Percentiles rank a stretch among this genome's conserved stretches.
These are phyloP conservation scores for Ectemnius lituratus DNA, from an alignment of 2,888 invertebrate genomes.

Conservation along the genomic window DNA sequence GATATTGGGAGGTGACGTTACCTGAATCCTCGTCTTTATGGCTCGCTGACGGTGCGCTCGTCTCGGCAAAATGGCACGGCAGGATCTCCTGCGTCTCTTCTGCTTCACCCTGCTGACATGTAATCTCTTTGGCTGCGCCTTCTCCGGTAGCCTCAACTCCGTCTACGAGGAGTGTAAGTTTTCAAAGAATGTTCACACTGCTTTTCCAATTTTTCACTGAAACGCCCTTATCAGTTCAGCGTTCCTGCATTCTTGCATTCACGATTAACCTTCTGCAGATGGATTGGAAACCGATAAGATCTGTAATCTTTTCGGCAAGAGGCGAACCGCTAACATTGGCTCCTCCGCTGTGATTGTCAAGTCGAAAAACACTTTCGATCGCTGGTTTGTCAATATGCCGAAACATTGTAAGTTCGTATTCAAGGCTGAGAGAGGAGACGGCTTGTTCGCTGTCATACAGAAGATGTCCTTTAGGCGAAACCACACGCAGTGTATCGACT, in stretches of 20 bases:
- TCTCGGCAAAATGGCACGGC: conserved; percentile 43
- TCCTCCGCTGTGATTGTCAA: conserved; percentile 44
- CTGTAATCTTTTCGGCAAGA: conserved; percentile 56
- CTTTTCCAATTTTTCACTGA: neutral
- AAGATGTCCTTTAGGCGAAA: conserved; percentile 75
- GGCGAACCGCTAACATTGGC: conserved; percentile 25
- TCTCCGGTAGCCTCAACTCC: conserved; percentile 5
- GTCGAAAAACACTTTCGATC: conserved; percentile 37
- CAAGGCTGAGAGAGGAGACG: conserved; percentile 67
- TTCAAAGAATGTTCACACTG: neutral
- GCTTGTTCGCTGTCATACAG: conserved; percentile 80
- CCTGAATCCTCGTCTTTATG: conserved; percentile 40
- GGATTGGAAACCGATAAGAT: conserved; percentile 55
- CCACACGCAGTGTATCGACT: conserved; percentile 78
- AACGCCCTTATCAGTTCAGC: neutral
- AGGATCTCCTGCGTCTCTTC: conserved; percentile 26
- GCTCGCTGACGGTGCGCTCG: conserved; percentile 44
- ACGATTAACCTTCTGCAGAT: conserved; percentile 54
- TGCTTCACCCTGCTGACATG: conserved; percentile 34
- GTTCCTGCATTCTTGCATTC: conserved; percentile 2
- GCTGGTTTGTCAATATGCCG: conserved; percentile 42
- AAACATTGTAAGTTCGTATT: conserved; percentile 66
- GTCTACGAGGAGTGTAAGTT: conserved; percentile 44
- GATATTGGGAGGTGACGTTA: conserved; percentile 17
- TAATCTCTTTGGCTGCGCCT: conserved; percentile 32